Percentiles rank a stretch among this genome's conserved stretches.
These are phyloP conservation scores for Rhadinocentrus ornatus DNA, from an alignment of 2,797 vertebrate species.

Conservation along the genomic window DNA sequence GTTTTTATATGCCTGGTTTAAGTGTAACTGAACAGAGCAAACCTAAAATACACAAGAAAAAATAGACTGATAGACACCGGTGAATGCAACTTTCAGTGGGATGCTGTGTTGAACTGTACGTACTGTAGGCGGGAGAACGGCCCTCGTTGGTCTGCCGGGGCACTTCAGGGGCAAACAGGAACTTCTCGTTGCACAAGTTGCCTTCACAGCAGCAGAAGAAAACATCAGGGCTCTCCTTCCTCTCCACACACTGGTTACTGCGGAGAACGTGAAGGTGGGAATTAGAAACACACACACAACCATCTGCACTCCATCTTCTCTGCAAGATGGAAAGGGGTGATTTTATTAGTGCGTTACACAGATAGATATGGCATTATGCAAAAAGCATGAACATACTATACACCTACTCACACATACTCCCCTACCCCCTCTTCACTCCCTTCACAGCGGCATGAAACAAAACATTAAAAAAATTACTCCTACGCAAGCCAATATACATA, in stretches of 20 bases:
- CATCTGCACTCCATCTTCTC: neutral
- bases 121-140: conserved; percentile 80
- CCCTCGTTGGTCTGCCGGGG: conserved; percentile 82
- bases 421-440: conserved; percentile 33
- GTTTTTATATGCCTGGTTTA: neutral
- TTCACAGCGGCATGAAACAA: conserved; percentile 43
- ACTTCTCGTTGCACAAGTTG: conserved; percentile 94
- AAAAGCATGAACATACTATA: conserved; percentile 7
- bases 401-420: conserved; percentile 16
- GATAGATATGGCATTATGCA: conserved; percentile 13
- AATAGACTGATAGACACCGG: neutral
- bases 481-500: conserved; percentile 31
- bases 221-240: conserved; percentile 93
- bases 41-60: neutral
- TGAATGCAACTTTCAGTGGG: conserved; percentile 10
- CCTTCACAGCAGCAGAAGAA: conserved; percentile 98
- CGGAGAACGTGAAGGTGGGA: conserved; percentile 33
- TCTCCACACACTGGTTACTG: conserved; percentile 93
- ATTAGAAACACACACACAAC: conserved; percentile 25
- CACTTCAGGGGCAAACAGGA: conserved; percentile 90
- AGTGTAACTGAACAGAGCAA: neutral
- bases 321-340: conserved; percentile 1
- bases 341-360: conserved; percentile 20
- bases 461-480: conserved; percentile 61
- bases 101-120: conserved; percentile 40